Base-by-base conservation (phyloP, 1,140 invertebrate species). In the Andrena cerasifolii region DNA sequence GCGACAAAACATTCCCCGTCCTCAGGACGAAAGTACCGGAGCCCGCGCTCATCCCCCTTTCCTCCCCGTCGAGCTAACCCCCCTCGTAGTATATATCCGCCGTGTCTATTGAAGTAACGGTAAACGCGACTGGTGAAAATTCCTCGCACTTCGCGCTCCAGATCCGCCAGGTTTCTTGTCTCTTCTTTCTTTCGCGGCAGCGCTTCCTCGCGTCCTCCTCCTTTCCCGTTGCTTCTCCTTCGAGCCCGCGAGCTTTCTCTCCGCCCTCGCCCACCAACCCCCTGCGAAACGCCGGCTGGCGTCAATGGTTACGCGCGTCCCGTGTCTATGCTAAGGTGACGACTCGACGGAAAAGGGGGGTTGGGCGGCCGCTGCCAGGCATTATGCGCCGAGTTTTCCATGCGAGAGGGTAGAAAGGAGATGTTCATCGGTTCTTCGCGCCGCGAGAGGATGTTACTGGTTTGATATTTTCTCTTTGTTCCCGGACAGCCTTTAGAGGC, bases 101-200 rank as follows among this genome's bases (percentile, higher is more conserved):
- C 58, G 80, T 86, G 77, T 86, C 90, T 88, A 91, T 91, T 90
- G 71, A 89, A 90, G 89, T 81, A 87, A 86, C 74, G 82, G 86
- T 86, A 85, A 86, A 87, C 88, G 86, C 80, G 84, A 79, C 81
- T 82, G 72, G 79, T 75, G 79, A 86, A 87, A 87, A 85, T 86
- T 85, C 63, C 86, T 89, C 87, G 82, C 71, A 86, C 83, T 87
- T 89, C 61, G 70, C 83, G 85, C 83, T 86, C 85, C 82, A 87
- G 87, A 87, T 89, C 82, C 75, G 56, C 67, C 70, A n/a, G 84
- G 78, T 85, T 87, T 81, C 87, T 88, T 88, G 82, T 86, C 76
- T 79, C 78, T 82, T 83, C 83, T 85, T 70, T 74, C 70, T 71
- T 65, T 21, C 47, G 24, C 16, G 59, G 53, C 70, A n/a, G 53